Evolutionary conservation across 2,888 invertebrate species (phyloP), one percentile per base, ranked within the genome.

Genomic region (Meliscaeva auricollis): DNA sequence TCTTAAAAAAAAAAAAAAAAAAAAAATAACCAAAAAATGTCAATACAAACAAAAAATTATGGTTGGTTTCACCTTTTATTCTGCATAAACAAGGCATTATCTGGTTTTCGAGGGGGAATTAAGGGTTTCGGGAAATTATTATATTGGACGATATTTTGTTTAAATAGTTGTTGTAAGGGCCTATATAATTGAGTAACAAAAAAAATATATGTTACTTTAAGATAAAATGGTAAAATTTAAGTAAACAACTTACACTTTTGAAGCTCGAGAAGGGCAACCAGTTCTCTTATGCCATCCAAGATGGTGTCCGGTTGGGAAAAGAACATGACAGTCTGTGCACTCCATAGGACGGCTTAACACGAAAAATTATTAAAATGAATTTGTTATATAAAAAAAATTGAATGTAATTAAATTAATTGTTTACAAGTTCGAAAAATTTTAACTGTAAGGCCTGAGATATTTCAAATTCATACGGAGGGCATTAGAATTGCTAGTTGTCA

Each of bases 201-300:
- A 56, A 56, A 15, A 13, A 52, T 26, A 15, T 66, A 0, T 3
- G 7, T 15, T 8, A 38, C 7, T 13, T 35, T 17, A 3, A 4
- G 58, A 26, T 22, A 0, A 20, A 17, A 17, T 13, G 1, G 2
- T 9, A 46, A 17, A 30, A 15, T 7, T 3, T 5, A 9, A 9
- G 0, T 17, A 22, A 44, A 48, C 2, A n/a, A 82, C 89, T 88
- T 54, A 91, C 91, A 91, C 90, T 88, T 91, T 91, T 62, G 91
- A 90, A 46, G 91, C 90, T 87, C 91, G 90, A 30, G 91, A 92
- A 5, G 92, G 91, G 48, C 92, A 92, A 4, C 92, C 92, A 17
- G 92, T 91, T 76, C 92, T 90, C 73, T 92, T 92, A 72, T 92
- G 92, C 92, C 92, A 92, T 38, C 92, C 92, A 68, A 92, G 88